Conservation (phyloP, 2,888 invertebrate species). For the Drosophila nr. perissopoda region DNA sequence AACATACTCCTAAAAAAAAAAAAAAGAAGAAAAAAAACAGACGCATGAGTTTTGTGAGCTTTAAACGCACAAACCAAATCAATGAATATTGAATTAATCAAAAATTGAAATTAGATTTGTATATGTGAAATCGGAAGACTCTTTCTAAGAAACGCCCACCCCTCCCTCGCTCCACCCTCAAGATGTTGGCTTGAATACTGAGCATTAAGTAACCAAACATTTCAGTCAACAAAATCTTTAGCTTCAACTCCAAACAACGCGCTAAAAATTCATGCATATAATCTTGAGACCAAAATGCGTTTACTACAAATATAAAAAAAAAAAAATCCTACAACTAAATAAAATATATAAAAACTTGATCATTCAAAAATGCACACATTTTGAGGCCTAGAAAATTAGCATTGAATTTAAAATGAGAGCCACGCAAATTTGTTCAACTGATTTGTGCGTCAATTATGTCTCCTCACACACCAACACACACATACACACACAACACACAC, state of each 20-base stretch:
- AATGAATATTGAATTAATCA: slow-evolving; percentile 45
- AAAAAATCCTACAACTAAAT: slow-evolving; percentile 5
- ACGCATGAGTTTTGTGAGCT: slow-evolving; percentile 60
- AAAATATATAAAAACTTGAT: slow-evolving; percentile 17
- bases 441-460: slow-evolving; percentile 64
- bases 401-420: slow-evolving; percentile 13
- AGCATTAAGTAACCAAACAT: slow-evolving; percentile 26
- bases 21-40: not conserved
- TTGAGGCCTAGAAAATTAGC: slow-evolving; percentile 7
- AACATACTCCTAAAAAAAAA: slow-evolving; percentile 25
- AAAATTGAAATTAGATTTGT: slow-evolving; percentile 55
- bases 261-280: slow-evolving; percentile 55
- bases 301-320: slow-evolving; percentile 56
- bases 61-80: slow-evolving; percentile 40
- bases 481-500: not conserved
- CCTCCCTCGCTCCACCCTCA: slow-evolving; percentile 9
- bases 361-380: slow-evolving; percentile 9
- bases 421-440: slow-evolving; percentile 32
- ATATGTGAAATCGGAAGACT: slow-evolving; percentile 68
- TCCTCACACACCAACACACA: slow-evolving; percentile 21
- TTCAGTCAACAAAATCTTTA: slow-evolving; percentile 21
- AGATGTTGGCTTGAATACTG: slow-evolving; percentile 53
- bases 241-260: slow-evolving; percentile 39
- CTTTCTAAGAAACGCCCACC: slow-evolving; percentile 22
- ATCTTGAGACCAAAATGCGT: slow-evolving; percentile 79